Conservation (phyloP, 2,797 vertebrate genomes). For the Anas georgica region DNA sequence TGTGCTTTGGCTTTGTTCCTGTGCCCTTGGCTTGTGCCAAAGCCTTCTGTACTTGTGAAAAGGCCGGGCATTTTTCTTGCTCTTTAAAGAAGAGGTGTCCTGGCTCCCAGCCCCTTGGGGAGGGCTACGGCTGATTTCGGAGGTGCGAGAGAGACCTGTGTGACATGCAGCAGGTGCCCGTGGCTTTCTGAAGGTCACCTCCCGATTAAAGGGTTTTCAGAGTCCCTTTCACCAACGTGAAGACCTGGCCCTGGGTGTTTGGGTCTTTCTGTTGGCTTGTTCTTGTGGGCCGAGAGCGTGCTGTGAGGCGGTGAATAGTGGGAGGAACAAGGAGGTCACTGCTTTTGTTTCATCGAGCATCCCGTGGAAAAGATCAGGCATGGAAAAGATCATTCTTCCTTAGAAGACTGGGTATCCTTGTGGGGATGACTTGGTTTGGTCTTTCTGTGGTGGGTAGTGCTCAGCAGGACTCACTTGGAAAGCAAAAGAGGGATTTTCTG, state of each 20-base stretch:
- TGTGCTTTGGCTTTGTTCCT: constrained; percentile 65
- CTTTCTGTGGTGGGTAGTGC: neutral
- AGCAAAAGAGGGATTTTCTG: neutral
- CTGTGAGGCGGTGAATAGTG: neutral
- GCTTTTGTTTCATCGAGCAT: neutral
- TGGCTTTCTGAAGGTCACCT: neutral
- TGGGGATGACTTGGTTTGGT: neutral
- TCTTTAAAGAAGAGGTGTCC: constrained; percentile 33
- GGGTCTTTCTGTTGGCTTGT: neutral
- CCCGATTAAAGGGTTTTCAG: neutral
- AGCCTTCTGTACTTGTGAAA: constrained; percentile 40
- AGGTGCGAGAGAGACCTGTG: neutral
- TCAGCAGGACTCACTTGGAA: neutral
- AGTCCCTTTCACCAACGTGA: neutral
- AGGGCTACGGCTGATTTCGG: neutral
- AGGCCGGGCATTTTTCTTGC: constrained; percentile 40
- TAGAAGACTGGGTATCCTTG: neutral
- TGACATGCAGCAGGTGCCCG: neutral
- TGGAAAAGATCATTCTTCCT: no score
- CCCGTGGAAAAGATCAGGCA: neutral
- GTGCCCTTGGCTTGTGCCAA: constrained; percentile 43
- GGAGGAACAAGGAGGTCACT: neutral
- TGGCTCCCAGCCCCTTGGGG: neutral
- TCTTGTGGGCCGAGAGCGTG: neutral
- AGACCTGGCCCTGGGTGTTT: neutral